Base-by-base conservation (phyloP, 1,140 invertebrate species). In the Chelonus insularis region DNA sequence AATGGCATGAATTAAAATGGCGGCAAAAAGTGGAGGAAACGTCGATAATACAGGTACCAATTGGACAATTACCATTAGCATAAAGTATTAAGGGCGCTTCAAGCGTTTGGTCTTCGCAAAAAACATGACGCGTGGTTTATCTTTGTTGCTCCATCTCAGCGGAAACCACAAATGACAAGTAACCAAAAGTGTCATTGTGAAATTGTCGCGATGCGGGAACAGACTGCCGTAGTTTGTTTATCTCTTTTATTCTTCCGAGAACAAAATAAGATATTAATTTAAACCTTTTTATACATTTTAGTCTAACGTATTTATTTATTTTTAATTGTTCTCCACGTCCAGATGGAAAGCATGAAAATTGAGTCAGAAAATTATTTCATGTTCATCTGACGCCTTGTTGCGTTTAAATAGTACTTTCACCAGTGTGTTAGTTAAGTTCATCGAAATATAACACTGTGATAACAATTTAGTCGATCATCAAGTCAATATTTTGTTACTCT, bases 161-260 rank as follows among this genome's bases (percentile, higher is more conserved):
- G 50, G 50, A 52, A 52, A 52, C 50, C 25, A 29, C 52, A 55
- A 20, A 55, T 55, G 52, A 55, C 36, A 39, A 37, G 4, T 37
- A 16, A 9, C 12, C 36, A 21, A 11, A 55, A 55, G 21, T 55
- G 36, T 55, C 52, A 32, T 48, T 48, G 45, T 25, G 18, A 48
- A 48, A 37, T n/a, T 18, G 18, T 48, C 23, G 45, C 45, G 21
- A 48, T 55, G 52, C 34, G 34, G 34, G 32, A 55, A 39, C 29
- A 16, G n/a, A 51, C 16, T 34, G 9, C 52, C 21, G 32, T 20
- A 12, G 34, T 55, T 55, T 20, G 39, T 12, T 37, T 55, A 55
- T 21, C 32, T 21, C 16, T 12, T 36, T 21, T 14, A 34, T 18
- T 36, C 25, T 34, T 52, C 16, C 16, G 50, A 16, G 16, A 16